Conservation (phyloP, 2,113 vertebrate genomes). For the Crotalus horridus region DNA sequence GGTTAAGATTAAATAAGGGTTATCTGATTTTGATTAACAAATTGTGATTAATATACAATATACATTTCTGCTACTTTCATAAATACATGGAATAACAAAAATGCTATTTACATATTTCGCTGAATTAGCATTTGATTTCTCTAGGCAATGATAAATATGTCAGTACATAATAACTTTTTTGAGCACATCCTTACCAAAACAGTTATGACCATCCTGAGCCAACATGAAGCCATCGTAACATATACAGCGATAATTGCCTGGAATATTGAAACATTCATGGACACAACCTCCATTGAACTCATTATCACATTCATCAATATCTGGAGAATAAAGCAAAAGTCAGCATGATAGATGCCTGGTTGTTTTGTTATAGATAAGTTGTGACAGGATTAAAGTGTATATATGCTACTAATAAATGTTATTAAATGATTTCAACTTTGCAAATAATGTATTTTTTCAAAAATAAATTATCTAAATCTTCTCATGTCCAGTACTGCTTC, state of each 20-base stretch:
- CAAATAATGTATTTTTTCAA: slow-evolving; percentile 32
- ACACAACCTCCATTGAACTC: slow-evolving; percentile 94
- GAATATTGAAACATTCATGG: slow-evolving; percentile 95
- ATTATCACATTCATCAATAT: slow-evolving; percentile 92
- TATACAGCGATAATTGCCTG: slow-evolving; percentile 95
- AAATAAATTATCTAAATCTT: background rate
- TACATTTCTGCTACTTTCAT: background rate
- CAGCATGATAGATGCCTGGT: slow-evolving; percentile 50
- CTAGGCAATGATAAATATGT: background rate
- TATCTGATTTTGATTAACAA: background rate
- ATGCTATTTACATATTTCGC: background rate
- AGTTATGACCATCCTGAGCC: slow-evolving; percentile 95
- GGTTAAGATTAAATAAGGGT: background rate
- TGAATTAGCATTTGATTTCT: background rate
- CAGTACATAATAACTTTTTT: background rate
- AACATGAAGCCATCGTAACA: slow-evolving; percentile 95
- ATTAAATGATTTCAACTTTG: slow-evolving; percentile 21
- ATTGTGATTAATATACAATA: background rate
- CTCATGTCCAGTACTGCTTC: background rate
- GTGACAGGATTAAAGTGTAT: background rate
- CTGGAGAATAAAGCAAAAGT: slow-evolving; percentile 73
- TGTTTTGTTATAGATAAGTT: slow-evolving; percentile 36
- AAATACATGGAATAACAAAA: background rate
- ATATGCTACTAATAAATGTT: slow-evolving; percentile 29
- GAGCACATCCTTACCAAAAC: slow-evolving; percentile 81